phyloP scores from a whole-genome alignment of 2,888 invertebrate genomes.

The Horisme vitalbata region DNA sequence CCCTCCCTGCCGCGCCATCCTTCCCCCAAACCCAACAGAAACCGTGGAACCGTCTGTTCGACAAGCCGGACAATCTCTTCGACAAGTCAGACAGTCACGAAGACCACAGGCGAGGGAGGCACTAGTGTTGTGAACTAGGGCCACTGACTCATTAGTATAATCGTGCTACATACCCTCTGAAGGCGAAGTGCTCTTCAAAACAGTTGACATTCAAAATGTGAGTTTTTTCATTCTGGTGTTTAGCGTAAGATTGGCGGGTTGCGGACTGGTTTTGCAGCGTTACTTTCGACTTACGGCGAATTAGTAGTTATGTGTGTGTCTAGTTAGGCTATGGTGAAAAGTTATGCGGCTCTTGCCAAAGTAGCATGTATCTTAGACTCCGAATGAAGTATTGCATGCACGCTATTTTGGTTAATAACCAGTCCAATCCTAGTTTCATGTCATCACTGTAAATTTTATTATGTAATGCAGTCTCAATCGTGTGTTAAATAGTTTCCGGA shows the following conservation, averaged over 20 bases:
- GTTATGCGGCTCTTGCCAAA: too few species aligned
- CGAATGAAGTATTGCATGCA: too few species aligned
- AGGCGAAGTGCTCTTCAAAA: conserved; percentile 7
- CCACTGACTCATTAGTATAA: conserved; percentile 11
- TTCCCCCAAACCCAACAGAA: conserved; percentile 18
- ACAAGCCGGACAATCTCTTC: conserved; percentile 7
- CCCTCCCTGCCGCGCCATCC: conserved; percentile 11
- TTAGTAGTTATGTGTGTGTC: too few species aligned
- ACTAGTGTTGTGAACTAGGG: conserved; percentile 3
- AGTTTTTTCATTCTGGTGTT: conserved; percentile 4
- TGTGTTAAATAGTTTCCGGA: too few species aligned
- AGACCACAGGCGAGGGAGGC: background rate
- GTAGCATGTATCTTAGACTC: too few species aligned
- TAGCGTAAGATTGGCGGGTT: conserved; percentile 3
- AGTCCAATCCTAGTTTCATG: too few species aligned
- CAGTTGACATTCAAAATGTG: conserved; percentile 14
- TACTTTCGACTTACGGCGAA: too few species aligned
- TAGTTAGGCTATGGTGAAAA: too few species aligned
- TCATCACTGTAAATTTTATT: too few species aligned
- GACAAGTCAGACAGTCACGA: background rate
- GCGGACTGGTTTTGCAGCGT: too few species aligned
- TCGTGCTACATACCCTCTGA: background rate
- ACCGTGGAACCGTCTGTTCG: conserved; percentile 24
- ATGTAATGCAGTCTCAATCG: too few species aligned
- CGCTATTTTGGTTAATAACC: too few species aligned